Percentiles rank a stretch among this genome's conserved stretches.
Conservation (phyloP, 2,888 invertebrate genomes). For the Rotaria sp. region DNA sequence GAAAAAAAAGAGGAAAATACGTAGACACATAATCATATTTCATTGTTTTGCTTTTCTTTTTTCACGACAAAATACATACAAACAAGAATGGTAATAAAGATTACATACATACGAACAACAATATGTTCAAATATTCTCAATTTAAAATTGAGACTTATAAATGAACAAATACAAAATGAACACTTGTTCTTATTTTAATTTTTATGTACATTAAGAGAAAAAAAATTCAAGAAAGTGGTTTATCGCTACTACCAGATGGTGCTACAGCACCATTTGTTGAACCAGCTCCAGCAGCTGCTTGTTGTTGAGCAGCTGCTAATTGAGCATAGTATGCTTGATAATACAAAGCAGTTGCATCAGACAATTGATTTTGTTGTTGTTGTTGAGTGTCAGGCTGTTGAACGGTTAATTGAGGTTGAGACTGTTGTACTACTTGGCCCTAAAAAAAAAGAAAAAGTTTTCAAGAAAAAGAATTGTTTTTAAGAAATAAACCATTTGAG, state of each 20-base stretch:
- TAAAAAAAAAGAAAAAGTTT: background rate
- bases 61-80: too few species aligned
- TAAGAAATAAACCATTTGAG: background rate
- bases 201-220: too few species aligned
- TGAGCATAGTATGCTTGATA: constrained; percentile 10
- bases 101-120: too few species aligned
- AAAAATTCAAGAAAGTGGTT: too few species aligned
- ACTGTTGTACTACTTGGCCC: background rate
- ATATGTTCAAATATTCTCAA: background rate
- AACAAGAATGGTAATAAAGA: too few species aligned
- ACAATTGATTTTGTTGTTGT: background rate
- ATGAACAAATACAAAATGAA: background rate
- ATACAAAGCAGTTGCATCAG: background rate
- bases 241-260: background rate
- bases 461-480: background rate
- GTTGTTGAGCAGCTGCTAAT: background rate
- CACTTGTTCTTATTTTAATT: background rate
- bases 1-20: too few species aligned
- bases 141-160: background rate
- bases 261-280: background rate
- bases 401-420: background rate
- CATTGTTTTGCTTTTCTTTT: too few species aligned
- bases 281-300: background rate
- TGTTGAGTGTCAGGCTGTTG: background rate
- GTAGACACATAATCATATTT: too few species aligned